A percentile compares a stretch with the other conserved stretches of the same genome.
Conservation (phyloP, 2,797 vertebrate species). For the Myripristis murdjan region DNA sequence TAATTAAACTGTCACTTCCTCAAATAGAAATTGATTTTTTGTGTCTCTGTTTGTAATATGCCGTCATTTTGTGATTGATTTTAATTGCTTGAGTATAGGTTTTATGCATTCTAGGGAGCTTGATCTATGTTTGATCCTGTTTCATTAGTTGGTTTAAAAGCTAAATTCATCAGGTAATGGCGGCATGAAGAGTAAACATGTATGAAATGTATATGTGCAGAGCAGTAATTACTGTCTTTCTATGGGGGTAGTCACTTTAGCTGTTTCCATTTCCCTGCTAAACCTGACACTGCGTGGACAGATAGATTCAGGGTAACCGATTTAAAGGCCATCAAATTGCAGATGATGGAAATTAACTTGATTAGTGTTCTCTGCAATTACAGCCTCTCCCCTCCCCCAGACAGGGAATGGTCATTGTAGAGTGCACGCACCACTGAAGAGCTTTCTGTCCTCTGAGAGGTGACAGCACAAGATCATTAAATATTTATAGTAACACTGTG, state of each 20-base stretch:
- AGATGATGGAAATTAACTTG: constrained; percentile 41
- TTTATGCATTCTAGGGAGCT: constrained; percentile 3
- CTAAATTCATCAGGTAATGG: constrained; percentile 16
- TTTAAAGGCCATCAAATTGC: constrained; percentile 22
- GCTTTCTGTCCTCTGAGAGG: constrained; percentile 47
- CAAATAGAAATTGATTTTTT: constrained; percentile 62
- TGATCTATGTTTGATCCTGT: constrained; percentile 26
- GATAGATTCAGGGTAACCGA: constrained; percentile 17
- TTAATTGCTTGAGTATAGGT: constrained; percentile 2
- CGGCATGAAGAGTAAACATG: background rate
- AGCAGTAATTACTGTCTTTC: background rate
- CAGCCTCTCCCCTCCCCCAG: constrained; percentile 9
- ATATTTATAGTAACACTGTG: constrained; percentile 69
- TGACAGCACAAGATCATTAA: constrained; percentile 61
- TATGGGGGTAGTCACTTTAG: background rate
- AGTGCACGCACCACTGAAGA: constrained; percentile 26
- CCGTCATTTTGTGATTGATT: constrained; percentile 46
- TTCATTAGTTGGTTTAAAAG: constrained; percentile 46
- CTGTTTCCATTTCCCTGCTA: background rate
- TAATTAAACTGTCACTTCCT: constrained; percentile 67
- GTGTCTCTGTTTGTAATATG: constrained; percentile 31
- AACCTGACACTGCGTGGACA: background rate
- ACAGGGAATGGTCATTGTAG: constrained; percentile 45
- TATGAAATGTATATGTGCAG: constrained; percentile 3
- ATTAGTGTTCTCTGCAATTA: constrained; percentile 27